phyloP scores from a whole-genome alignment of 2,888 invertebrate species.

The Tiphia femorata region DNA sequence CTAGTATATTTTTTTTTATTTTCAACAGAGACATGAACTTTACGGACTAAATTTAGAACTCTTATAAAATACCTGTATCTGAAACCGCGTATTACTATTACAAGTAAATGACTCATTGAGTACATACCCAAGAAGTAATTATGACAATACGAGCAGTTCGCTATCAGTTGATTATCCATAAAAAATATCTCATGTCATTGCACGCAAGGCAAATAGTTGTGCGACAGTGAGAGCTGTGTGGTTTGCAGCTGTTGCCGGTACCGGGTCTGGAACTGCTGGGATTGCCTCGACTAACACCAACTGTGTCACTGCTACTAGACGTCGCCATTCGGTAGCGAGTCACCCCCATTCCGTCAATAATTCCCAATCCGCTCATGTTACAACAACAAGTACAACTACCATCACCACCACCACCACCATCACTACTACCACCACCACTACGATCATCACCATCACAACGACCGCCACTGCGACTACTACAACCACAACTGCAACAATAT shows the following conservation, averaged over 20 bases:
- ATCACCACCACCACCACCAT: slow-evolving; percentile 45
- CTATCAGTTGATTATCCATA: too few species aligned
- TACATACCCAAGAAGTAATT: too few species aligned
- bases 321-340: slow-evolving; percentile 68
- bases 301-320: slow-evolving; percentile 62
- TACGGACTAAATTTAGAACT: too few species aligned
- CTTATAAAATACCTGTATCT: too few species aligned
- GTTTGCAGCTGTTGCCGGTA: slow-evolving; percentile 66
- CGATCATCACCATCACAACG: slow-evolving; percentile 48
- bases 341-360: slow-evolving; percentile 66
- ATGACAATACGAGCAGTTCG: too few species aligned
- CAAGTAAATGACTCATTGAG: too few species aligned
- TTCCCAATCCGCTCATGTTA: slow-evolving; percentile 64
- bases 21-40: too few species aligned
- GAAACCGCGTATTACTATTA: too few species aligned
- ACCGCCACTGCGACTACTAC: slow-evolving; percentile 48
- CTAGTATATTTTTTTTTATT: too few species aligned
- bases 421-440: slow-evolving; percentile 44
- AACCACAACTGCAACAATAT: slow-evolving; percentile 63
- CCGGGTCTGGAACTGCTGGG: slow-evolving; percentile 60
- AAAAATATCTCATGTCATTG: too few species aligned
- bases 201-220: slow-evolving; percentile 35
- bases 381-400: slow-evolving; percentile 48
- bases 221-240: slow-evolving; percentile 60
- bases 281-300: slow-evolving; percentile 61